Evolutionary conservation across 2,797 vertebrate genomes (phyloP).

Genomic region (Agapornis canus): DNA sequence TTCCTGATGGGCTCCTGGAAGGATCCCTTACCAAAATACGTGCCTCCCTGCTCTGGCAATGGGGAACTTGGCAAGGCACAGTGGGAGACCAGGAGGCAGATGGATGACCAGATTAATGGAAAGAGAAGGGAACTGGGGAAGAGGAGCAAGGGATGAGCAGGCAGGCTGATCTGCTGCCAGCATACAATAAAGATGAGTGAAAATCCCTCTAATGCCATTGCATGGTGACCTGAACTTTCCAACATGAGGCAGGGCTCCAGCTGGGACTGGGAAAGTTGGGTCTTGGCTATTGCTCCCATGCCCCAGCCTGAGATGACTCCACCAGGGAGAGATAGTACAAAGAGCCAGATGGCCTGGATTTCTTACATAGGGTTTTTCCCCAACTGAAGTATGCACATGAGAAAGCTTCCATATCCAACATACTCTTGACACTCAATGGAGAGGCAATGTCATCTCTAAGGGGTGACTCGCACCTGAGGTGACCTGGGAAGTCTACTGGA

Average conservation of each 20-base stretch:
- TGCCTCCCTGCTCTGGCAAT: background rate
- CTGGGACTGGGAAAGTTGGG: background rate
- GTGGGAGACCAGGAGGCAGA: slow-evolving; percentile 13
- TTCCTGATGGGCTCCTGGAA: slow-evolving; percentile 57
- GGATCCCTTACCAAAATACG: background rate
- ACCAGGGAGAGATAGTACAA: fast-evolving
- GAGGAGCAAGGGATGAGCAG: background rate
- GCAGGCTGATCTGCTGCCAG: background rate
- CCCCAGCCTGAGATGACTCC: background rate
- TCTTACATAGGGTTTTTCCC: background rate
- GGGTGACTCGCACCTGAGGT: background rate
- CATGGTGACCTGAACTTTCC: slow-evolving; percentile 15
- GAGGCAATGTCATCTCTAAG: background rate
- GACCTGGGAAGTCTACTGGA: background rate
- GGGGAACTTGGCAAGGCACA: slow-evolving; percentile 54
- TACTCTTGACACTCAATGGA: background rate
- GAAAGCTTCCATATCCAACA: background rate
- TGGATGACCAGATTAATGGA: slow-evolving; percentile 17
- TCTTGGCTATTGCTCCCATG: background rate
- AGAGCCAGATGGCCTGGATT: background rate
- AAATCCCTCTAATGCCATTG: background rate
- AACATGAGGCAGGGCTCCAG: background rate
- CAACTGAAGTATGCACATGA: background rate
- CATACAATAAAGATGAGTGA: background rate
- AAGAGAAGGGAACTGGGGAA: slow-evolving; percentile 1